Evolutionary conservation across 1,140 invertebrate species (phyloP).

Genomic region (Tetramorium simillimum): DNA sequence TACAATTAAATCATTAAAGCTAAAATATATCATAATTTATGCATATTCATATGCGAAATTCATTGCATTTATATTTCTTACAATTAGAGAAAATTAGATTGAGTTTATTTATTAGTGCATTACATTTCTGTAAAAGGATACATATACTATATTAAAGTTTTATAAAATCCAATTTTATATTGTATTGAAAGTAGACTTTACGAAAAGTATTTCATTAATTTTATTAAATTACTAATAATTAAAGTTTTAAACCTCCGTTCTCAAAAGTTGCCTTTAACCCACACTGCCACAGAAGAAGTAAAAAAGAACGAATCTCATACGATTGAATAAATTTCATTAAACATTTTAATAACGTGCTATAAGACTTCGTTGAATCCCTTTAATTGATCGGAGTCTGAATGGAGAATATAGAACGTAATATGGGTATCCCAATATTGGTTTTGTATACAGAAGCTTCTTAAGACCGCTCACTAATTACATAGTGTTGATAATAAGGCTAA

Average conservation of each 20-base stretch:
- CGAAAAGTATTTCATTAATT: neutral
- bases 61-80: neutral
- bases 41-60: neutral
- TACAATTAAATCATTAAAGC: neutral
- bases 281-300: slow-evolving; percentile 35
- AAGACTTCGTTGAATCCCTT: slow-evolving; percentile 49
- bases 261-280: slow-evolving; percentile 51
- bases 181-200: neutral
- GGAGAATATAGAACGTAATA: neutral
- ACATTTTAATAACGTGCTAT: slow-evolving; percentile 45
- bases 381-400: slow-evolving; percentile 33
- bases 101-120: neutral
- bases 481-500: too few species aligned
- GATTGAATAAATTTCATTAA: slow-evolving; percentile 10
- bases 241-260: slow-evolving; percentile 26
- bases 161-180: neutral
- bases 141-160: neutral
- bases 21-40: neutral
- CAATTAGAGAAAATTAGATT: neutral
- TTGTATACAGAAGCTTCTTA: neutral
- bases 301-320: neutral
- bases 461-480: too few species aligned
- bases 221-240: slow-evolving; percentile 12
- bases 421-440: neutral
- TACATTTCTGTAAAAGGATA: neutral